phyloP scores from a whole-genome alignment of 23 tunicate genomes.

The Botrylloides violaceus region DNA sequence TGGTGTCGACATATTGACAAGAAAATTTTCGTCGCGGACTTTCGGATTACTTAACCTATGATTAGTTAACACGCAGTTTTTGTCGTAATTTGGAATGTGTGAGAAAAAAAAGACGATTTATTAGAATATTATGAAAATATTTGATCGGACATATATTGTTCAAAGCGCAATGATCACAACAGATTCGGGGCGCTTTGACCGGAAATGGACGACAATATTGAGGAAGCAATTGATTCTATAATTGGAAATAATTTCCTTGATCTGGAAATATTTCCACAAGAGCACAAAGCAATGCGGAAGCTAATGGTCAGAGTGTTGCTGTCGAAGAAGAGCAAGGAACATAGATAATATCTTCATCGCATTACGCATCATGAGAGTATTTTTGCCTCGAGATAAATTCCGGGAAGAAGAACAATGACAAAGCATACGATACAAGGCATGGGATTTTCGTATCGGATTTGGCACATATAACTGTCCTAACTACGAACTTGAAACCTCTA shows the following conservation, averaged over 20 bases:
- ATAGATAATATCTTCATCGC: neutral
- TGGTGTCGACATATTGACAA: too few relatives aligned
- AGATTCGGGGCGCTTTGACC: neutral
- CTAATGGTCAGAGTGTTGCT: neutral
- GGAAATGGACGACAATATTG: neutral
- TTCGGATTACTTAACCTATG: too few relatives aligned
- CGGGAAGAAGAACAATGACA: neutral
- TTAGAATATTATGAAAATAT: too few relatives aligned
- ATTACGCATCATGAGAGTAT: neutral
- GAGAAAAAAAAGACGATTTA: too few relatives aligned
- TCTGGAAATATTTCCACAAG: neutral
- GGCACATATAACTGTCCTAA: too few relatives aligned
- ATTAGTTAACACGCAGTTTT: too few relatives aligned
- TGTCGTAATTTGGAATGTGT: too few relatives aligned
- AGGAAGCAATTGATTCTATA: neutral
- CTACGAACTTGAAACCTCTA: too few relatives aligned
- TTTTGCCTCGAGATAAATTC: neutral
- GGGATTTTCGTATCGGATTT: neutral
- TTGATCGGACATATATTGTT: too few relatives aligned
- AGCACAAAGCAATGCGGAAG: neutral
- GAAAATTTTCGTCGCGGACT: too few relatives aligned
- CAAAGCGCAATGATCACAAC: neutral
- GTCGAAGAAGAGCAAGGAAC: neutral
- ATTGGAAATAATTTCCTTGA: neutral
- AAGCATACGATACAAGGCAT: neutral